Conservation (phyloP, 2,113 vertebrate species). For the Oryzias celebensis region DNA sequence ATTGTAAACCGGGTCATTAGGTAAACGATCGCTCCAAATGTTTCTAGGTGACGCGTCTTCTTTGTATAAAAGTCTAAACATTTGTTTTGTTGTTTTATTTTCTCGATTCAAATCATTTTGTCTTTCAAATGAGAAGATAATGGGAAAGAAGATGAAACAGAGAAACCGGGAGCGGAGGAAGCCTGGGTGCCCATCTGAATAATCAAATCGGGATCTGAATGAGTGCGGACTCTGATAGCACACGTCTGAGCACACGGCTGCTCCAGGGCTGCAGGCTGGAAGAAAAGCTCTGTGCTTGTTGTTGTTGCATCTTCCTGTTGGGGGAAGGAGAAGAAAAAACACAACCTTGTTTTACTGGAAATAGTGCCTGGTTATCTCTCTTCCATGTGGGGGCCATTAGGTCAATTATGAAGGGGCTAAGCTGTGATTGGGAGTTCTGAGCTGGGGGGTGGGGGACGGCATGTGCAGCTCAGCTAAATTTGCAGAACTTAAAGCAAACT, state of each 20-base stretch:
- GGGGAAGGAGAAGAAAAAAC: conserved; percentile 54
- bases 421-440: conserved; percentile 40
- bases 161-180: conserved; percentile 41
- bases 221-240: conserved; percentile 25
- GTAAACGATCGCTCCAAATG: conserved; percentile 42
- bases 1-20: conserved; percentile 52
- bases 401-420: conserved; percentile 79
- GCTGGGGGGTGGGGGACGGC: conserved; percentile 37
- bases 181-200: conserved; percentile 69
- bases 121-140: conserved; percentile 73
- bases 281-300: conserved; percentile 28
- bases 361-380: conserved; percentile 71
- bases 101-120: conserved; percentile 55
- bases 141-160: conserved; percentile 62
- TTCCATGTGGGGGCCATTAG: conserved; percentile 83
- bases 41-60: background rate
- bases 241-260: background rate
- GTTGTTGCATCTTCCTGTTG: conserved; percentile 62
- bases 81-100: background rate
- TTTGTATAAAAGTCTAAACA: background rate
- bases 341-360: conserved; percentile 77
- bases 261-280: background rate
- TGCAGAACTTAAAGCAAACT: background rate
- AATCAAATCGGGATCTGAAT: conserved; percentile 70
- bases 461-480: background rate